phyloP scores from a whole-genome alignment of 64 coral and sea anemone species.

The Stichodactyla helianthus region DNA sequence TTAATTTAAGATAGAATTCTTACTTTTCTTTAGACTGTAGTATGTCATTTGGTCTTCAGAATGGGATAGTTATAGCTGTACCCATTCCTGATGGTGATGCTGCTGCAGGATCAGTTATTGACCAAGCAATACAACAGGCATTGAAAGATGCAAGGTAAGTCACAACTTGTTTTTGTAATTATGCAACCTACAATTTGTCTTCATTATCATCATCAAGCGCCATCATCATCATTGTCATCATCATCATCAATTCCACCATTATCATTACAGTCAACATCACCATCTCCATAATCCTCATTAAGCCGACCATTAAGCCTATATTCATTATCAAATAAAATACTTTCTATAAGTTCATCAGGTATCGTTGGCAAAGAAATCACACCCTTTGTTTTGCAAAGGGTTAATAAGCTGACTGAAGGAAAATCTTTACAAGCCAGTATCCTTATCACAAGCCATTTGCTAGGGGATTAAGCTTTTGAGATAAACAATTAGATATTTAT shows the following conservation, averaged over 20 bases:
- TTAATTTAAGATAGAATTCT: background rate
- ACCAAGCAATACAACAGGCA: slow-evolving; percentile 77
- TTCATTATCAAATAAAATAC: slow-evolving; percentile 3
- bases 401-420: slow-evolving; percentile 88
- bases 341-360: slow-evolving; percentile 27
- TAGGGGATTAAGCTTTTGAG: no score
- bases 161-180: background rate
- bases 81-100: slow-evolving; percentile 60
- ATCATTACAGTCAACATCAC: background rate
- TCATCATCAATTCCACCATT: background rate
- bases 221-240: slow-evolving; percentile 1
- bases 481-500: no score
- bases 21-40: slow-evolving; percentile 55
- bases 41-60: slow-evolving; percentile 63
- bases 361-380: slow-evolving; percentile 76
- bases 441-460: slow-evolving; percentile 17
- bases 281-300: background rate
- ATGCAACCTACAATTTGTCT: background rate
- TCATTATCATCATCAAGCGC: background rate
- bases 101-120: slow-evolving; percentile 54
- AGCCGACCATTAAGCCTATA: background rate
- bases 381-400: slow-evolving; percentile 80
- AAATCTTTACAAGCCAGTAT: slow-evolving; percentile 95
- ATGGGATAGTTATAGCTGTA: slow-evolving; percentile 86
- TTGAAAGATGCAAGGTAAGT: slow-evolving; percentile 69